Conservation (phyloP, 2,797 vertebrate genomes). For the Mormyrus hasselquistii region DNA sequence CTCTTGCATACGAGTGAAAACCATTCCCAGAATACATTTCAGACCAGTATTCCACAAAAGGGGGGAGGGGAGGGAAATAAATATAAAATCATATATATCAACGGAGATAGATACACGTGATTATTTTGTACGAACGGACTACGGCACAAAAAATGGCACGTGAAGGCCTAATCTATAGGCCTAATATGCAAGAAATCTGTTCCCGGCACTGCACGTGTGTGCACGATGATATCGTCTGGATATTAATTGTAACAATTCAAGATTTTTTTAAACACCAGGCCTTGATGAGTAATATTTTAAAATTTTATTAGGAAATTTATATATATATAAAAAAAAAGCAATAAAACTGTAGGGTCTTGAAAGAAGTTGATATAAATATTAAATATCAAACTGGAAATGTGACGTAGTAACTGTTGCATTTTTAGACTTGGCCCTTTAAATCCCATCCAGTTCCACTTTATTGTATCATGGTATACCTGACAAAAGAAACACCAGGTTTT, state of each 20-base stretch:
- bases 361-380: conserved; percentile 4
- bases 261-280: neutral
- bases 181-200: neutral
- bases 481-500: neutral
- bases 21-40: conserved; percentile 35
- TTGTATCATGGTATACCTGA: neutral
- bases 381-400: neutral
- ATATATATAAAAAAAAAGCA: neutral
- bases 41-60: conserved; percentile 29
- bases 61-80: conserved; percentile 17
- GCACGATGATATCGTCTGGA: neutral
- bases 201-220: neutral
- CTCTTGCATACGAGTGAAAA: conserved; percentile 23
- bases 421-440: neutral
- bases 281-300: neutral
- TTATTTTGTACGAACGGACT: neutral
- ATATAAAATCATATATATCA: conserved; percentile 7
- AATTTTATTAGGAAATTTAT: neutral
- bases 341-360: neutral
- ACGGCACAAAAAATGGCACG: neutral
- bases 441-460: neutral
- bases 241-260: neutral
- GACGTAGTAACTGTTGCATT: neutral
- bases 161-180: neutral
- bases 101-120: conserved; percentile 5